phyloP scores from a whole-genome alignment of 2,797 vertebrate species.

The Molossus alvarezi region DNA sequence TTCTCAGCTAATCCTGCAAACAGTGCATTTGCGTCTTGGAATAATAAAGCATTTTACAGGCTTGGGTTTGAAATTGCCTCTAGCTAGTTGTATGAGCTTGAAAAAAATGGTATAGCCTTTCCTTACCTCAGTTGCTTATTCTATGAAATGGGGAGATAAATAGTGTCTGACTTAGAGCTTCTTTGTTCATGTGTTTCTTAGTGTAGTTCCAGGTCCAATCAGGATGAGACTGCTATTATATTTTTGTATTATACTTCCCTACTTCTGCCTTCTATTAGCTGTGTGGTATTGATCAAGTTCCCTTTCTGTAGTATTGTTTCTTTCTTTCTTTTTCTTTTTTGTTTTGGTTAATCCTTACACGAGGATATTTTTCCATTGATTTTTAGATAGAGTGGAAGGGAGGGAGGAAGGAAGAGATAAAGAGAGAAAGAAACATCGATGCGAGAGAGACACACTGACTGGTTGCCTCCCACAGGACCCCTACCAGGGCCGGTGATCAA shows the following conservation, averaged over 20 bases:
- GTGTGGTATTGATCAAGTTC: background rate
- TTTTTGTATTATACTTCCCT: background rate
- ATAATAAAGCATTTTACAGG: background rate
- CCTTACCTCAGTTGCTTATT: background rate
- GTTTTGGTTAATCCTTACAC: too few relatives aligned
- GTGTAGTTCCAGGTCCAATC: background rate
- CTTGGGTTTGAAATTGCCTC: background rate
- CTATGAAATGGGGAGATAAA: background rate
- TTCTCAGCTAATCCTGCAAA: background rate
- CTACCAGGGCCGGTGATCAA: too few relatives aligned
- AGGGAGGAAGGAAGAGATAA: too few relatives aligned
- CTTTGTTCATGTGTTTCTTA: background rate
- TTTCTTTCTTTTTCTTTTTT: conserved; percentile 13
- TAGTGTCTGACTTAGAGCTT: background rate
- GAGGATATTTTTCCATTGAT: too few relatives aligned
- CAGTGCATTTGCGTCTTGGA: background rate
- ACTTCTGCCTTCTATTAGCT: background rate
- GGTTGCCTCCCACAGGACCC: too few relatives aligned
- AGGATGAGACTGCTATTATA: background rate
- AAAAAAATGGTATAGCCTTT: background rate
- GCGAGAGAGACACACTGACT: too few relatives aligned
- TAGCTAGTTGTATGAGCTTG: background rate
- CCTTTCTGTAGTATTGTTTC: background rate
- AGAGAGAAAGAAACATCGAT: too few relatives aligned
- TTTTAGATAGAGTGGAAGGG: too few relatives aligned